Evolutionary conservation across 1,140 invertebrate genomes (phyloP).

Genomic region (Megalopta genalis): DNA sequence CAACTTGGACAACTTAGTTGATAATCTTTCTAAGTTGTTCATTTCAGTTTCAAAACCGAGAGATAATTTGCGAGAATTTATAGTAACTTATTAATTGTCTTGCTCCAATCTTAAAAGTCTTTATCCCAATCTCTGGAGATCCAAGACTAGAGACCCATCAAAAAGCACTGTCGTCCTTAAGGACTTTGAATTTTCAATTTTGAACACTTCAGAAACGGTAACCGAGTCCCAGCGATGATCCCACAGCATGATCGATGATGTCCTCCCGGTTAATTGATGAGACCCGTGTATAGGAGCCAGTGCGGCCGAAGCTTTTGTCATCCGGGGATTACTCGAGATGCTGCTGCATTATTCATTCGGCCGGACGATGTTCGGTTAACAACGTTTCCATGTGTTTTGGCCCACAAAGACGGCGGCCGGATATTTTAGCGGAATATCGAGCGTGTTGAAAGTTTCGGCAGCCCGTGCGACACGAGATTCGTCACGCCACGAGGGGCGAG

Average conservation of each 20-base stretch:
- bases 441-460: constrained; percentile 41
- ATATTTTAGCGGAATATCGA: constrained; percentile 49
- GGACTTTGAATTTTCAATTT: no score
- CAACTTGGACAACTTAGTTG: no score
- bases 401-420: constrained; percentile 45
- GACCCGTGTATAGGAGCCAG: constrained; percentile 29
- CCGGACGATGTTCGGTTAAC: constrained; percentile 51
- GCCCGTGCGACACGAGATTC: constrained; percentile 33
- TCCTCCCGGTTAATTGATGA: constrained; percentile 25
- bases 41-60: no score
- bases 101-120: no score
- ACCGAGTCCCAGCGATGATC: not conserved
- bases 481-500: constrained; percentile 19
- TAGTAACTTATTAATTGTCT: no score
- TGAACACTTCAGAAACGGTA: no score
- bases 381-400: constrained; percentile 51
- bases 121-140: no score
- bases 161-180: no score
- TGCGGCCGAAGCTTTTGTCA: constrained; percentile 34
- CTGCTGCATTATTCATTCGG: constrained; percentile 57
- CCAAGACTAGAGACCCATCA: no score
- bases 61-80: no score
- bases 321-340: constrained; percentile 45
- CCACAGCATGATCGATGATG: not conserved
- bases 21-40: no score